A percentile compares a stretch with the other conserved stretches of the same genome.
phyloP scores from a whole-genome alignment of 2,888 invertebrate genomes.

The Hyles lineata region DNA sequence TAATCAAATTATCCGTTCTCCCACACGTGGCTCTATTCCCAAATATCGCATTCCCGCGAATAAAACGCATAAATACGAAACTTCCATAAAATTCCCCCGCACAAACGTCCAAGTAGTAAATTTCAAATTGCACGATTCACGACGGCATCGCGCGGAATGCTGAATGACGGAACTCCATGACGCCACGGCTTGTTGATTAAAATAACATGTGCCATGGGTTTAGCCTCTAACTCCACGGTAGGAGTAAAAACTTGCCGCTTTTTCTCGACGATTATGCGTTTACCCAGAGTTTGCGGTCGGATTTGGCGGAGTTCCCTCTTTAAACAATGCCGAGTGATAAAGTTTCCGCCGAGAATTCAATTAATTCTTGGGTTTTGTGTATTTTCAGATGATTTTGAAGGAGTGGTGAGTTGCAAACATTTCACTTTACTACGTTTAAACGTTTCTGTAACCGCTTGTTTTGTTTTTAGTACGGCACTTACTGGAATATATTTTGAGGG shows the following conservation, averaged over 20 bases:
- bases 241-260: conserved; percentile 42
- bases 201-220: conserved; percentile 56
- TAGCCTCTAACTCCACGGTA: conserved; percentile 26
- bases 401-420: conserved; percentile 20
- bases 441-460: neutral
- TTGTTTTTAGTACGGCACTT: neutral
- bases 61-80: conserved; percentile 15
- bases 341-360: conserved; percentile 42
- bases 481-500: neutral
- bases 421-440: conserved; percentile 1
- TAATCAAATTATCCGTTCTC: neutral
- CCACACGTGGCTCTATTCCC: neutral
- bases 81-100: conserved; percentile 15
- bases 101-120: conserved; percentile 24
- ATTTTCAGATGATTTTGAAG: conserved; percentile 26
- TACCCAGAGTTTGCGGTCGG: conserved; percentile 47
- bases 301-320: conserved; percentile 48
- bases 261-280: conserved; percentile 56
- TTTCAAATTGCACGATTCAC: conserved; percentile 22
- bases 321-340: conserved; percentile 45
- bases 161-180: conserved; percentile 30
- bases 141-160: conserved; percentile 31
- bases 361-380: conserved; percentile 41
- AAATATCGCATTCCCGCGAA: neutral
- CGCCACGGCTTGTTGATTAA: conserved; percentile 62